phyloP scores from a whole-genome alignment of 2,797 vertebrate genomes.

The Coluber constrictor region DNA sequence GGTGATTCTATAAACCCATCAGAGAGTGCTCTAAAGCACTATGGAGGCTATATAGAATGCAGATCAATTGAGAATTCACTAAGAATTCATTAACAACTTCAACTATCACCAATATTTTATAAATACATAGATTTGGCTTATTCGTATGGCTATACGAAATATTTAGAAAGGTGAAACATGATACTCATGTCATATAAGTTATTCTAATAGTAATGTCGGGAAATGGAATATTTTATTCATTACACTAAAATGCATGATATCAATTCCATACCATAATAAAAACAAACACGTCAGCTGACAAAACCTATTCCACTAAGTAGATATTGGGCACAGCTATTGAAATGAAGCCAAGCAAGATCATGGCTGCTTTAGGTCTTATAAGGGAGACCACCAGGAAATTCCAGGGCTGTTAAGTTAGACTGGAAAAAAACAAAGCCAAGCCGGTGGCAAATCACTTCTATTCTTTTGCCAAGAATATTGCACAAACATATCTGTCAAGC shows the following conservation, averaged over 20 bases:
- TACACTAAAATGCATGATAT: background rate
- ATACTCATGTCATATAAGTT: background rate
- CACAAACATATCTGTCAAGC: background rate
- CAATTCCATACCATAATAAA: background rate
- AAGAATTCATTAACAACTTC: background rate
- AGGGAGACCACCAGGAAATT: background rate
- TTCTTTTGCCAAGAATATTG: background rate
- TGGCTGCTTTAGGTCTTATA: background rate
- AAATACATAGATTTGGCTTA: background rate
- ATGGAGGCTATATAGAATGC: background rate
- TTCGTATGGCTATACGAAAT: background rate
- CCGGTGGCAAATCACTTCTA: background rate
- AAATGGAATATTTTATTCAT: background rate
- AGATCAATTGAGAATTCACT: background rate
- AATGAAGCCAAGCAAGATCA: background rate
- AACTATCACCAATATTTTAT: background rate
- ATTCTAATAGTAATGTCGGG: background rate
- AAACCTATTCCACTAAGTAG: background rate
- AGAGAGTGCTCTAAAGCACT: background rate
- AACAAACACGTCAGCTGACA: background rate
- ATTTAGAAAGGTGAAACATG: background rate
- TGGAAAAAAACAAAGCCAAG: background rate
- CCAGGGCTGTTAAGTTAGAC: background rate
- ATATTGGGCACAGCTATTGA: background rate
- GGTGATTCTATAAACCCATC: background rate